phyloP scores from a whole-genome alignment of 2,113 vertebrate genomes.

The Cyanocitta stelleri region DNA sequence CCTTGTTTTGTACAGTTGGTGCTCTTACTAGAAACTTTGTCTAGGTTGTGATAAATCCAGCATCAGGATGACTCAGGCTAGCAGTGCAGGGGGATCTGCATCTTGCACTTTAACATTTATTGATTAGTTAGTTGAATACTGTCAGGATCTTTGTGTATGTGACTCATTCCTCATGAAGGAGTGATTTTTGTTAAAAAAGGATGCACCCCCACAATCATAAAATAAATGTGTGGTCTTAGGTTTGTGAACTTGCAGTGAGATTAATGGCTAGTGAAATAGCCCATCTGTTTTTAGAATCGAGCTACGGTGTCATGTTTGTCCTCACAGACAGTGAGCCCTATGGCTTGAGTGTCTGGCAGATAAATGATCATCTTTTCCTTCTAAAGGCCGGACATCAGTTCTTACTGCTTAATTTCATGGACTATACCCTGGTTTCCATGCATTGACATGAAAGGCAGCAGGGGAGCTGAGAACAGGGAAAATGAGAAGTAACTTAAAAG shows the following conservation, averaged over 20 bases:
- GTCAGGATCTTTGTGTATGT: background rate
- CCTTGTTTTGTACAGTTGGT: background rate
- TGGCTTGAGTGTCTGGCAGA: background rate
- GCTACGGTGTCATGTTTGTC: background rate
- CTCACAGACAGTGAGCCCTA: background rate
- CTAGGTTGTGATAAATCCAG: background rate
- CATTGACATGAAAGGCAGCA: background rate
- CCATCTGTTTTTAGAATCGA: background rate
- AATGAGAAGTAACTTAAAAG: background rate
- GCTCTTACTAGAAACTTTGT: background rate
- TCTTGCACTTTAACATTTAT: background rate
- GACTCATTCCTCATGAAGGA: background rate
- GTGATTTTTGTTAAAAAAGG: background rate
- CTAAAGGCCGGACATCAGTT: background rate
- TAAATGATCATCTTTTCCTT: background rate
- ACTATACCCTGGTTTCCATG: background rate
- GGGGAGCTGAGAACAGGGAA: background rate
- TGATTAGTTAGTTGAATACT: background rate
- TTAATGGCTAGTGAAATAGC: background rate
- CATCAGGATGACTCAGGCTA: background rate
- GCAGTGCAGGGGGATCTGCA: background rate
- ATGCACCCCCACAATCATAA: background rate
- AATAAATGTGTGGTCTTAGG: background rate
- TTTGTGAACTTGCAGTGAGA: background rate
- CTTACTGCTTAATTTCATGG: slow-evolving; percentile 32